These are phyloP conservation scores for Karalla daura DNA, from an alignment of 2,797 vertebrate genomes.

Conservation along the genomic window DNA sequence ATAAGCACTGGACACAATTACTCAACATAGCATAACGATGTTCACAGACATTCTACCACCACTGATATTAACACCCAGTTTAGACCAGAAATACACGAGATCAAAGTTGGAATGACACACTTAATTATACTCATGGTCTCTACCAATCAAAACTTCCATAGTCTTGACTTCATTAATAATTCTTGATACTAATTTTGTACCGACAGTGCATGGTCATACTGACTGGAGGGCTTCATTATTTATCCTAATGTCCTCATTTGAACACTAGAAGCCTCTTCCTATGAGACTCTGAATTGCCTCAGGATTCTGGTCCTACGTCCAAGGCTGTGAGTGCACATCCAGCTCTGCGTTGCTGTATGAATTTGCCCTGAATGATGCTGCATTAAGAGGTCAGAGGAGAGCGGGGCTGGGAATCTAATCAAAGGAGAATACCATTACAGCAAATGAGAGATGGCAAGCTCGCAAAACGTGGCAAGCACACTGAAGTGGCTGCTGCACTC, in stretches of 20 bases:
- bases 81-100: too few relatives aligned
- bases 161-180: background rate
- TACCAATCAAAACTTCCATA: background rate
- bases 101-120: background rate
- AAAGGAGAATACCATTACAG: constrained; percentile 75
- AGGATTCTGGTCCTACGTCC: constrained; percentile 26
- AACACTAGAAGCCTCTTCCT: constrained; percentile 10
- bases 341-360: constrained; percentile 49
- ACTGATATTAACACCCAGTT: background rate
- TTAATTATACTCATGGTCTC: background rate
- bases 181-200: background rate
- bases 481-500: constrained; percentile 54
- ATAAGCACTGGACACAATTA: background rate
- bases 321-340: constrained; percentile 29
- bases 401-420: constrained; percentile 74
- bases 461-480: constrained; percentile 55
- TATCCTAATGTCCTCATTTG: constrained; percentile 1
- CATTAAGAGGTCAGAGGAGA: constrained; percentile 66
- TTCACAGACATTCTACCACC: background rate
- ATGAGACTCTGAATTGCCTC: constrained; percentile 11
- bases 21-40: constrained; percentile 12
- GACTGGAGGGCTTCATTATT: background rate
- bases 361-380: constrained; percentile 58
- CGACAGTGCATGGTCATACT: background rate
- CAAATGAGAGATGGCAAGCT: constrained; percentile 73